Percentiles rank a stretch among this genome's conserved stretches.
Evolutionary conservation across 2,888 invertebrate species (phyloP).

Genomic region (Andrena bicolor): DNA sequence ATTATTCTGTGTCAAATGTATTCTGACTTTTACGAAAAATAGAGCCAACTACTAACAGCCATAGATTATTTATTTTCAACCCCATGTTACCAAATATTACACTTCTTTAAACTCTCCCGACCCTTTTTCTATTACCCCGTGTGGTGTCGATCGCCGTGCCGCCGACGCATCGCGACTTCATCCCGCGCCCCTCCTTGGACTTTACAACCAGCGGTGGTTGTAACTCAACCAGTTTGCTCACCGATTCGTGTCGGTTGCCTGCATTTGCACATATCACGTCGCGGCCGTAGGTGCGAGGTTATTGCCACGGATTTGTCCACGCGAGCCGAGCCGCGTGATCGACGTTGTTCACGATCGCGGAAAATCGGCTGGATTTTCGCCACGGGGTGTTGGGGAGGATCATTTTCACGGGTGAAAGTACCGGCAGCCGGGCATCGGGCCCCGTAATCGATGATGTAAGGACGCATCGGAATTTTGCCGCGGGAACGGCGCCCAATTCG

Average conservation of each 20-base stretch:
- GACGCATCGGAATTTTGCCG: conserved; percentile 55
- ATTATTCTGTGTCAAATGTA: neutral
- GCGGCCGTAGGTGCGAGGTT: conserved; percentile 70
- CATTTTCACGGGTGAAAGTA: conserved; percentile 56
- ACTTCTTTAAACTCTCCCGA: neutral
- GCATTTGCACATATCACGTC: conserved; percentile 76
- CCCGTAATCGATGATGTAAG: conserved; percentile 54
- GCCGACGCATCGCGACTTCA: conserved; percentile 41
- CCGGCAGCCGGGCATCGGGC: conserved; percentile 28
- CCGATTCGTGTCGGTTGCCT: conserved; percentile 75
- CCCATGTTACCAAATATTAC: neutral
- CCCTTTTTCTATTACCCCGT: too few species aligned
- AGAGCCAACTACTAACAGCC: neutral
- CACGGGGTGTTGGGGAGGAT: conserved; percentile 3
- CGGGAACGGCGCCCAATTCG: conserved; percentile 37
- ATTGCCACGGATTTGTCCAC: conserved; percentile 77
- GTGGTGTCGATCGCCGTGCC: too few species aligned
- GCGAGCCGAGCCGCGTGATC: conserved; percentile 58
- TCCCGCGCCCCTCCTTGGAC: conserved; percentile 66
- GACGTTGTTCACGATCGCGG: conserved; percentile 64
- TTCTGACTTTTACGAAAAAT: neutral
- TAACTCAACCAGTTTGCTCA: conserved; percentile 78
- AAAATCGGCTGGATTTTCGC: conserved; percentile 58
- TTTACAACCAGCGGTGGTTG: conserved; percentile 72
- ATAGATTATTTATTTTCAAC: neutral